A percentile compares a stretch with the other conserved stretches of the same genome.
These are phyloP conservation scores for Oceanodroma leucorhoa DNA, from an alignment of 2,797 vertebrate genomes.

Conservation along the genomic window DNA sequence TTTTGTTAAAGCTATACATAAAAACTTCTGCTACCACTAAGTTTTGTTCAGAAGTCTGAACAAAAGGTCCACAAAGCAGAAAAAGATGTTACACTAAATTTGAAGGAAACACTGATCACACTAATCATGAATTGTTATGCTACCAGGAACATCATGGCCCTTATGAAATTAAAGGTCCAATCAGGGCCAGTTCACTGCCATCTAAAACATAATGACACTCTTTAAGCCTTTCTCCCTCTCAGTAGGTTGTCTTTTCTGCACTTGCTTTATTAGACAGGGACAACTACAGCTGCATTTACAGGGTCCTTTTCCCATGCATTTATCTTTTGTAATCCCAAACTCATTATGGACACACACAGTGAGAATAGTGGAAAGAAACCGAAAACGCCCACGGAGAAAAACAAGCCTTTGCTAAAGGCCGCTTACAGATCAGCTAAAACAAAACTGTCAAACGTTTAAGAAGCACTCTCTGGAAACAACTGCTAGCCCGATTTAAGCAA, in stretches of 20 bases:
- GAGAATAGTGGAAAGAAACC: neutral
- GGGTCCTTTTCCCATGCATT: rapidly evolving
- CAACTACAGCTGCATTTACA: neutral
- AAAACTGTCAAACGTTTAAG: neutral
- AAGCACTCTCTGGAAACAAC: neutral
- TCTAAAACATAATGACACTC: rapidly evolving
- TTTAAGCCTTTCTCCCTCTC: neutral
- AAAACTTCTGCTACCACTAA: neutral
- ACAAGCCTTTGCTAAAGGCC: rapidly evolving
- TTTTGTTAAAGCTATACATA: neutral
- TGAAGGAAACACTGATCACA: neutral
- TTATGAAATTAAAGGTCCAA: neutral
- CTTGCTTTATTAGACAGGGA: neutral
- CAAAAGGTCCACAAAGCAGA: neutral
- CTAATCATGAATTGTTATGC: neutral
- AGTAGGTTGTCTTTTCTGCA: neutral
- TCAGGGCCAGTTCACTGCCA: neutral
- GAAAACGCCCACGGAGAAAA: rapidly evolving
- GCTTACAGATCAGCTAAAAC: too few species aligned
- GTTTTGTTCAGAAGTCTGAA: neutral
- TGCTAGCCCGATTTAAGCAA: too few species aligned
- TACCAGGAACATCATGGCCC: rapidly evolving
- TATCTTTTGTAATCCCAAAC: neutral
- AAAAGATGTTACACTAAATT: neutral
- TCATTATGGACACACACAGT: rapidly evolving